A percentile compares a stretch with the other conserved stretches of the same genome.
These are phyloP conservation scores for Megaceryle maxima DNA, from an alignment of 2,113 vertebrate species.

Conservation along the genomic window DNA sequence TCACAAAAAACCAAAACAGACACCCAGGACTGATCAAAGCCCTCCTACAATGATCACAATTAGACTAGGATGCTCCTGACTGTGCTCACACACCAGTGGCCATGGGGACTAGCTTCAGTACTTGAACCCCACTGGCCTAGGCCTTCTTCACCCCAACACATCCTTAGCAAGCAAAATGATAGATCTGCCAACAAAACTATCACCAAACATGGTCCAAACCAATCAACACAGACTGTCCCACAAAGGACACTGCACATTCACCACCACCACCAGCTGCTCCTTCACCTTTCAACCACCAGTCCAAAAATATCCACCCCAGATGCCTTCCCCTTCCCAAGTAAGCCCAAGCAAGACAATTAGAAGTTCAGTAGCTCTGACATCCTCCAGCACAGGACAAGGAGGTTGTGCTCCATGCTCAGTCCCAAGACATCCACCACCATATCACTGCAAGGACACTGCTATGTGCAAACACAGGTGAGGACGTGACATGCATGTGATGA, in stretches of 20 bases:
- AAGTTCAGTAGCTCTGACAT: neutral
- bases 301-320: neutral
- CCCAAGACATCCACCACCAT: neutral
- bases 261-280: neutral
- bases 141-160: neutral
- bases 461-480: neutral
- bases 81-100: neutral
- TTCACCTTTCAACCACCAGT: neutral
- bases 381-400: neutral
- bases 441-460: neutral
- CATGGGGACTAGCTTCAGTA: neutral
- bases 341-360: neutral
- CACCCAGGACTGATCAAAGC: neutral
- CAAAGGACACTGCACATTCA: neutral
- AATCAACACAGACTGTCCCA: neutral
- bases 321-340: neutral
- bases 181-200: neutral
- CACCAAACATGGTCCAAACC: neutral
- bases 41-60: neutral
- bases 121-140: rapidly evolving
- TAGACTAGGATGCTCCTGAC: neutral
- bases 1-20: neutral
- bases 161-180: neutral
- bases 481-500: neutral
- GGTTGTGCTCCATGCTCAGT: neutral